Evolutionary conservation across 2,113 vertebrate genomes (phyloP).

Genomic region (Setophaga kirtlandii): DNA sequence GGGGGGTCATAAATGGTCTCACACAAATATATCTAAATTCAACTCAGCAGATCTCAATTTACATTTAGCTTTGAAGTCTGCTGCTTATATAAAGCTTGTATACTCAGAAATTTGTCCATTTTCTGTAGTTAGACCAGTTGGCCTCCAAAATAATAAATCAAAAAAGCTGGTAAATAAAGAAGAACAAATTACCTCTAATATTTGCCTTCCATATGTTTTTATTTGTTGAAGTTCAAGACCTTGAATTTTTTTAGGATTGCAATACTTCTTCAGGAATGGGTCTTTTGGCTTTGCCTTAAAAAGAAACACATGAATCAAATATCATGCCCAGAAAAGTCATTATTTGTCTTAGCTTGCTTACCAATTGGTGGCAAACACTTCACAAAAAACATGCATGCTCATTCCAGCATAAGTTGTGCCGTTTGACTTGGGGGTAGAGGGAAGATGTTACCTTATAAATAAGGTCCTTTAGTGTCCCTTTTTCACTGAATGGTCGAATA

Average conservation of each 20-base stretch:
- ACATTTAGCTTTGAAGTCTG: not conserved
- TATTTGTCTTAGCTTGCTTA: not conserved
- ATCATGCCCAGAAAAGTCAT: not conserved
- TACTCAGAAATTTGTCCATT: not conserved
- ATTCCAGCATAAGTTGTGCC: not conserved
- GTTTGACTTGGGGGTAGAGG: not conserved
- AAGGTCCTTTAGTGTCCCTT: constrained; percentile 92
- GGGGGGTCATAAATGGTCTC: not conserved
- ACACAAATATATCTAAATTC: not conserved
- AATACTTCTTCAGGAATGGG: constrained; percentile 93
- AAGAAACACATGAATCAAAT: not conserved
- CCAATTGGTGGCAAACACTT: not conserved
- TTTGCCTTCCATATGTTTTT: constrained; percentile 89
- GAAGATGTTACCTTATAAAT: constrained; percentile 89
- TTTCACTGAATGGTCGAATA: constrained; percentile 91
- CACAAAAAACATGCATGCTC: not conserved
- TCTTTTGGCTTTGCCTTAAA: constrained; percentile 93
- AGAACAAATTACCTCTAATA: constrained; percentile 86
- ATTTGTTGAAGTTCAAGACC: constrained; percentile 92
- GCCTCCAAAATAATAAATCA: not conserved
- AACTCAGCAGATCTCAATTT: not conserved
- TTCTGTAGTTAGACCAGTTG: not conserved
- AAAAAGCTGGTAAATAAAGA: not conserved
- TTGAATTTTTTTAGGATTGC: constrained; percentile 93
- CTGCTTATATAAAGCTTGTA: not conserved